Evolutionary conservation across 2,797 vertebrate species (phyloP), one percentile per base, ranked within the genome.

Genomic region (Nannoperca australis): DNA sequence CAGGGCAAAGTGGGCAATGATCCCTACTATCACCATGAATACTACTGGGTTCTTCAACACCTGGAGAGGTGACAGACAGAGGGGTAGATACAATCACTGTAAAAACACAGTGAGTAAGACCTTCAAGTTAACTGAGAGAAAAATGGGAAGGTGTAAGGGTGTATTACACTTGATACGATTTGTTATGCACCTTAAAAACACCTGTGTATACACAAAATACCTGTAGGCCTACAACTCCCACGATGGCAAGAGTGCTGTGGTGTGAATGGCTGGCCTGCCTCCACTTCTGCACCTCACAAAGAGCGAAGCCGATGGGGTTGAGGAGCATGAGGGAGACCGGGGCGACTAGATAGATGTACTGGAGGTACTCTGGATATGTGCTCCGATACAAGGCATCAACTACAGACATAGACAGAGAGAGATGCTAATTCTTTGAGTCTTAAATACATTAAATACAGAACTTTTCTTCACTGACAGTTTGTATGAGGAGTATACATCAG

Each of bases 321-420:
- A 99, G 94, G 85, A 99, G 95, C 97, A 99, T 98, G 85, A 99
- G 97, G 83, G 98, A 99, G 81, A 99, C 96, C 2, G 98, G 98
- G 45, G 98, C 98, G 78, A 99, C 98, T 76, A 99, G 92, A 90
- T 99, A 99, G 88, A 99, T 97, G 85, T 99, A 99, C 95, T 99
- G 98, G 54, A 97, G 95, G 91, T 99, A 99, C 76, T 98, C 96
- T 62, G 98, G 98, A 65, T 98, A 97, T 2, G 97, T 97, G 73
- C 95, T 92, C 5, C 87, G 87, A 79, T 95, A 96, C 79, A 95
- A 78, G 51, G 94, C 93, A 22, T 95, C 94, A 42, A 95, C 94
- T 95, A 64, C 2, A 63, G 38, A 50, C 18, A 61, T 0, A 76
- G 49, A 50, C 14, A 27, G 9, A 45, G 32, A 36, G 20, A 24